Conservation (phyloP, 2,888 invertebrate genomes). For the Tenodera sinensis region DNA sequence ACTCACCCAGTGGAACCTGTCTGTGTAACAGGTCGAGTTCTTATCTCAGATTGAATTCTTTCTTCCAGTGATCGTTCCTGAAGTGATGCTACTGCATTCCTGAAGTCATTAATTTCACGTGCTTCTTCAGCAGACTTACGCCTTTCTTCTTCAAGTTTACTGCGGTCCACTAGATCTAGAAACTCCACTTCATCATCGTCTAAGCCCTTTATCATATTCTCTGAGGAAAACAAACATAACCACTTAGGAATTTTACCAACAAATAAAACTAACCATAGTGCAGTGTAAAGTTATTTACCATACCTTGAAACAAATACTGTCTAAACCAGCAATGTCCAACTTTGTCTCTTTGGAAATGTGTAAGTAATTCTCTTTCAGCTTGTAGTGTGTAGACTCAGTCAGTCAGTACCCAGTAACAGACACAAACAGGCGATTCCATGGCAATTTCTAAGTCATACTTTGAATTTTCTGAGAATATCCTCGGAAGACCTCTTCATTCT, state of each 20-base stretch:
- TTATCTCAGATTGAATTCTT: slow-evolving; percentile 61
- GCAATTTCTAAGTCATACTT: no score
- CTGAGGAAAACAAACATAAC: slow-evolving; percentile 38
- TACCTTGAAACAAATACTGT: neutral
- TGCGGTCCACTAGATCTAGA: slow-evolving; percentile 83
- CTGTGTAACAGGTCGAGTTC: slow-evolving; percentile 38
- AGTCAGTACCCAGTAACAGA: no score
- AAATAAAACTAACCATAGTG: no score
- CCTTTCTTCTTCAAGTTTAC: slow-evolving; percentile 79
- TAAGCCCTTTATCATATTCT: slow-evolving; percentile 69
- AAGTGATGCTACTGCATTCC: slow-evolving; percentile 64
- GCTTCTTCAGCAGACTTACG: slow-evolving; percentile 81
- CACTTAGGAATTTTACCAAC: neutral
- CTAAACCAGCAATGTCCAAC: no score
- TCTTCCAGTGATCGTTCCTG: slow-evolving; percentile 64
- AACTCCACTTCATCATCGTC: slow-evolving; percentile 97
- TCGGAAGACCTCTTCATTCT: no score
- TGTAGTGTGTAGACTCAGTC: no score
- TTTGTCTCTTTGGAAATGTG: no score
- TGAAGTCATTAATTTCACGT: slow-evolving; percentile 78
- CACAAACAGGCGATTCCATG: no score
- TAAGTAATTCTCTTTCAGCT: no score
- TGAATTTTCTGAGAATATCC: no score
- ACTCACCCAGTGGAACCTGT: slow-evolving; percentile 8
- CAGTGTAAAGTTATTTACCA: no score